Base-by-base conservation (phyloP, 2,113 vertebrate genomes). In the Dicrurus megarhynchus region DNA sequence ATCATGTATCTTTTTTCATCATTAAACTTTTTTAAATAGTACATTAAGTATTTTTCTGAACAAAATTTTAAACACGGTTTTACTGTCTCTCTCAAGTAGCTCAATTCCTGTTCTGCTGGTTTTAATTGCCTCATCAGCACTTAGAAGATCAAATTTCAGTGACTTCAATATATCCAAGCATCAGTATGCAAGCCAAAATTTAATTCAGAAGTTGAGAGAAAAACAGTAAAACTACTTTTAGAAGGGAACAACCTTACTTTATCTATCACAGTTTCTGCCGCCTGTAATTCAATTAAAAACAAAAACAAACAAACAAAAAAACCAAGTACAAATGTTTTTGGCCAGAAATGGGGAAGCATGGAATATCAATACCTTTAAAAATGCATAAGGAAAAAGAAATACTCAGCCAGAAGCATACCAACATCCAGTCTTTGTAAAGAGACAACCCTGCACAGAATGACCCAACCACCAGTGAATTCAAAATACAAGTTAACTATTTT, bases 131-230 rank as follows among this genome's bases (percentile, higher is more conserved):
- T 95, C 91, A 91, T 90, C 84, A 87, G 87, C 93, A 95, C 84
- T 90, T 91, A 88, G 39, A 24, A 96, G 47, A 83, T 95, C 87
- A 95, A 75, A 63, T 93, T 97, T 97, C 94, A 95, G 64, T 89
- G 71, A 96, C 80, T 97, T 95, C 73, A 78, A 94, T 70, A 94
- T 82, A 97, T 70, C 70, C 68, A 96, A 64, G 63, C 50, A 92
- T 37, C 41, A 89, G 39, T 55, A 77, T 73, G 73, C 12, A 91
- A 87, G 94, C 55, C 76, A 94, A 96, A 97, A 93, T 41, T 80
- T 80, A 95, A 95, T 90, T 95, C 88, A 97, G 93, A 97, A 70
- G 88, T 64, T 91, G 76, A 95, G 94, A 47, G 83, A 83, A 95
- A 90, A 91, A 87, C 91, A 94, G 87, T 87, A 89, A 56, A 89